These are phyloP conservation scores for Dryomyza anilis DNA, from an alignment of 2,888 invertebrate species.

Conservation along the genomic window DNA sequence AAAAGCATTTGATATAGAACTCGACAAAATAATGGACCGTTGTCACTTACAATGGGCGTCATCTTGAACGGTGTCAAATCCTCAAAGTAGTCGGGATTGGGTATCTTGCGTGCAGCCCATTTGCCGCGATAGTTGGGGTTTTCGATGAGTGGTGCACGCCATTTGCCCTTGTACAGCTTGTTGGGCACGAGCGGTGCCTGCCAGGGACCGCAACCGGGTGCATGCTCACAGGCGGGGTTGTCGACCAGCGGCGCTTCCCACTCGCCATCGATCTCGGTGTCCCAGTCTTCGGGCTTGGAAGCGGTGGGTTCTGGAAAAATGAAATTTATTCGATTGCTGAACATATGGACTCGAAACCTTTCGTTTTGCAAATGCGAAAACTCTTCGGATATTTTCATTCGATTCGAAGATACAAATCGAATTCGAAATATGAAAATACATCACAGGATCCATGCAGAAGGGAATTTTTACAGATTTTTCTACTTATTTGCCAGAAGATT, in stretches of 20 bases:
- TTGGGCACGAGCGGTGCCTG: slow-evolving; percentile 82
- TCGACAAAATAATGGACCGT: neutral
- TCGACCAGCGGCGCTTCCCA: slow-evolving; percentile 95
- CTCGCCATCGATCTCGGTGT: slow-evolving; percentile 96
- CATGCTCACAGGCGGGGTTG: slow-evolving; percentile 82
- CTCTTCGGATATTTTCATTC: too few relatives aligned
- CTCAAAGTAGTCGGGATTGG: slow-evolving; percentile 92
- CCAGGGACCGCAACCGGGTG: slow-evolving; percentile 93
- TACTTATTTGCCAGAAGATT: too few relatives aligned
- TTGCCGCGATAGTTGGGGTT: slow-evolving; percentile 96
- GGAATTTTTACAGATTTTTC: too few relatives aligned
- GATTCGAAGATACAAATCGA: too few relatives aligned
- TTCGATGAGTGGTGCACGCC: slow-evolving; percentile 86
- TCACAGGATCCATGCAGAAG: too few relatives aligned
- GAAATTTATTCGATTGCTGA: too few relatives aligned
- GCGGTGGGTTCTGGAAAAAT: slow-evolving; percentile 74
- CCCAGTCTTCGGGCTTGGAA: slow-evolving; percentile 92
- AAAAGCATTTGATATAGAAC: slow-evolving; percentile 24
- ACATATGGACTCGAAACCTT: too few relatives aligned
- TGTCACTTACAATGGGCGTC: slow-evolving; percentile 80
- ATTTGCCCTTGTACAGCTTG: slow-evolving; percentile 90
- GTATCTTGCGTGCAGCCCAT: slow-evolving; percentile 86
- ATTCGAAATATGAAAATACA: too few relatives aligned
- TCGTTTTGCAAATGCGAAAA: too few relatives aligned
- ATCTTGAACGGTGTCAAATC: slow-evolving; percentile 89